phyloP scores from a whole-genome alignment of 2,888 invertebrate genomes.

The Ophion ventricosus region DNA sequence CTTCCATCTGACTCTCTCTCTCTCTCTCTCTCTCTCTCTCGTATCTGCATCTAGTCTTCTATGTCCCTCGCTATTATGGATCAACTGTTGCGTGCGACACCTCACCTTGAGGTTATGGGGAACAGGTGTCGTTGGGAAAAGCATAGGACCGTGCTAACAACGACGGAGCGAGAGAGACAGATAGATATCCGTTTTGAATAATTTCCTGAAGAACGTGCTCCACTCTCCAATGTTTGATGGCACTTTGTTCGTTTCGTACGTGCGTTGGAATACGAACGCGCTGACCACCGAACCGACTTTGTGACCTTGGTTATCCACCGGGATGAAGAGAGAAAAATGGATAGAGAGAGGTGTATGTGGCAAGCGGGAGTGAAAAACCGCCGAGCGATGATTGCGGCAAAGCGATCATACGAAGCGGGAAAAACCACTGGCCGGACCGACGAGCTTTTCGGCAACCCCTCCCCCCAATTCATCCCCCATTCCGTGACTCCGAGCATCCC shows the following conservation, averaged over 20 bases:
- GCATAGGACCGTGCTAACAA: no score
- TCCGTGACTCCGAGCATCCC: conserved; percentile 30
- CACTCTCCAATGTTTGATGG: conserved; percentile 9
- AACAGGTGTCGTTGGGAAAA: no score
- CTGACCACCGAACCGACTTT: conserved; percentile 54
- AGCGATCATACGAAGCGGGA: conserved; percentile 61
- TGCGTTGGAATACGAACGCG: no score
- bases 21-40: no score
- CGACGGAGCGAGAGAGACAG: no score
- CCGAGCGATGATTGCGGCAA: conserved; percentile 68
- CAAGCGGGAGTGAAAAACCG: conserved; percentile 75
- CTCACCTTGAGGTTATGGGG: no score
- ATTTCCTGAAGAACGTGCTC: background rate
- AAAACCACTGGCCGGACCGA: conserved; percentile 56
- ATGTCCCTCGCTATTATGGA: no score
- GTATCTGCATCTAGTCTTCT: no score
- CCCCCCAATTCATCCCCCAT: conserved; percentile 26
- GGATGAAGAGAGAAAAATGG: conserved; percentile 16
- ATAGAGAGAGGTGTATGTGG: conserved; percentile 26
- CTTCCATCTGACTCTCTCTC: no score
- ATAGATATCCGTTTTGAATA: background rate
- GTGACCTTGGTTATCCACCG: conserved; percentile 60
- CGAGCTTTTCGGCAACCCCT: conserved; percentile 51
- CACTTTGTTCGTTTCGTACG: background rate
- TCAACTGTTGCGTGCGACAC: no score